Conservation (phyloP, 2,888 invertebrate genomes). For the Macrosiphum euphorbiae region DNA sequence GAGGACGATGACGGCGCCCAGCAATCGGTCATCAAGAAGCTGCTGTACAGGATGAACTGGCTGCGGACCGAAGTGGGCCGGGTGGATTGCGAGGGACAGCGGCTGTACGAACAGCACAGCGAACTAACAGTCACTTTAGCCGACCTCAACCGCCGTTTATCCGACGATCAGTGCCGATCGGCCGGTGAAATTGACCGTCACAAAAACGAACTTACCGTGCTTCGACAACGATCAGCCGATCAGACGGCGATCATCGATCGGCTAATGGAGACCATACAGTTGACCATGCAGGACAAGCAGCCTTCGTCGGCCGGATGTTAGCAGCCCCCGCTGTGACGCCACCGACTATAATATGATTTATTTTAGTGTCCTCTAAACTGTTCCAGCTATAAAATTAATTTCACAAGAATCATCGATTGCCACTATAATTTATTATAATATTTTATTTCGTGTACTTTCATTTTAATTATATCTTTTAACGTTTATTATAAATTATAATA, state of each 20-base stretch:
- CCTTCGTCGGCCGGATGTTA: background rate
- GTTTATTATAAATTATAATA: background rate
- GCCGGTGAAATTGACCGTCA: background rate
- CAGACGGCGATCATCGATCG: conserved; percentile 25
- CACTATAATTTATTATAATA: background rate
- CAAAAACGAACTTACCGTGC: conserved; percentile 28
- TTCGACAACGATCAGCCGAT: conserved; percentile 3
- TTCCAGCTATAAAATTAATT: background rate
- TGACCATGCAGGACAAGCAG: conserved; percentile 15
- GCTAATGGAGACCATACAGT: conserved; percentile 40
- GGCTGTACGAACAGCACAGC: conserved; percentile 35
- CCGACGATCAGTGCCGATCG: background rate
- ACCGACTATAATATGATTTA: background rate
- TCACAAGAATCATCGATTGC: background rate
- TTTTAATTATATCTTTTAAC: background rate
- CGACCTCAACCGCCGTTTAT: background rate
- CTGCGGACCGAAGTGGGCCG: conserved; percentile 42
- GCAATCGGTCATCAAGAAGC: conserved; percentile 34
- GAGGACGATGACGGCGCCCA: background rate
- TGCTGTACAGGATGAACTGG: conserved; percentile 49
- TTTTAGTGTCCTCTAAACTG: too few species aligned
- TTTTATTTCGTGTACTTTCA: background rate
- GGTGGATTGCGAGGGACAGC: conserved; percentile 35
- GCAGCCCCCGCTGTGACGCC: background rate
- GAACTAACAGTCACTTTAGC: background rate